Evolutionary conservation across 1,140 invertebrate species (phyloP), one percentile per base, ranked within the genome.

Genomic region (Drosophila willistoni): DNA sequence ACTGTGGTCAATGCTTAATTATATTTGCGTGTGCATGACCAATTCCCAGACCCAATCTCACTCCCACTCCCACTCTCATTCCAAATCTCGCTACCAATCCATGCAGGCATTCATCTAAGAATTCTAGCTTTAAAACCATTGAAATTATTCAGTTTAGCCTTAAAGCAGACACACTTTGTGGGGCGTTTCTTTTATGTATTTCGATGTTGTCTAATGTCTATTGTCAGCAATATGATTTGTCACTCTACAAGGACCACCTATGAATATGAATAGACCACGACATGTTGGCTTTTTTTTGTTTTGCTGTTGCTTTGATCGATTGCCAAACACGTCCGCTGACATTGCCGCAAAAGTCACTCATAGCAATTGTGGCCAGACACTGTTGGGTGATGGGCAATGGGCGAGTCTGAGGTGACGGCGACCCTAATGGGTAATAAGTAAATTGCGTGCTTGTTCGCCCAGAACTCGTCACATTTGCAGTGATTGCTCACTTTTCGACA

Each of bases 391-490:
- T 44, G 42, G 44, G 55, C 29, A 34, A 29, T 51, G 44, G 17
- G 44, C 3, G 7, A 17, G 42, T 5, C 19, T 47, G 14, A 9
- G 44, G 51, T 19, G 42, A 7, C 10, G 13, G 62, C 9, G 7
- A 44, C 84, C 86, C 89, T 89, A 89, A 84, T 89, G 81, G 84
- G 80, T 89, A 89, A 89, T 89, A 89, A 89, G 84, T 89, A 89
- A 87, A 89, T 89, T 81, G 84, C 85, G 84, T 89, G 84, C 82
- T 80, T 71, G 77, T 64, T 73, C 77, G 62, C 25, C 64, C 73
- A 62, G 42, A 57, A 39, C 79, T 66, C 81, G 71, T 81, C 75
- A 74, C 82, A 87, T 83, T 89, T 82, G 68, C 84, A 84, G 84
- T 89, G 84, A 87, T 87, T 87, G 84, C 84, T 89, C 80, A 89